These are phyloP conservation scores for Clistopyga incitator DNA, from an alignment of 2,888 invertebrate genomes.

Conservation along the genomic window DNA sequence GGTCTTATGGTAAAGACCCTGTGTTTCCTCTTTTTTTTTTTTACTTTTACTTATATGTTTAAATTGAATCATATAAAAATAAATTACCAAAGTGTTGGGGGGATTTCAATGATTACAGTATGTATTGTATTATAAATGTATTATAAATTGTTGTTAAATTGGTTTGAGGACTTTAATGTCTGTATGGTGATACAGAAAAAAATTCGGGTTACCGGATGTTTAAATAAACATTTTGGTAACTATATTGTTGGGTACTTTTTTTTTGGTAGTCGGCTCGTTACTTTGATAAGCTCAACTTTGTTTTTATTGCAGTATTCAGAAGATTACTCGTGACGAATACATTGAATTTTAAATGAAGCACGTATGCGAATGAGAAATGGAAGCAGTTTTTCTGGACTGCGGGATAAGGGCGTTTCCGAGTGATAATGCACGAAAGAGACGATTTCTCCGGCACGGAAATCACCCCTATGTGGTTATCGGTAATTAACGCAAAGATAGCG, in stretches of 20 bases:
- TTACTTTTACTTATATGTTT: too few species aligned
- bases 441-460: slow-evolving; percentile 64
- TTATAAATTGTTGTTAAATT: too few species aligned
- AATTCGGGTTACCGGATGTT: too few species aligned
- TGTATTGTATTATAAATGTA: too few species aligned
- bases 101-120: too few species aligned
- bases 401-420: slow-evolving; percentile 67
- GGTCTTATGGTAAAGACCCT: too few species aligned
- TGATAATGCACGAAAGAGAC: slow-evolving; percentile 49
- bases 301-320: neutral
- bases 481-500: slow-evolving; percentile 72
- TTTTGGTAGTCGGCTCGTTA: neutral
- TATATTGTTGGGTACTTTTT: neutral
- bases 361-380: neutral
- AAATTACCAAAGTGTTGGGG: too few species aligned
- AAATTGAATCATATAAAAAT: too few species aligned
- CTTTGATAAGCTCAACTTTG: neutral
- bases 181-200: too few species aligned
- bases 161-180: too few species aligned
- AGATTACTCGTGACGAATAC: neutral
- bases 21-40: too few species aligned
- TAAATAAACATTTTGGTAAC: too few species aligned
- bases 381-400: slow-evolving; percentile 35
- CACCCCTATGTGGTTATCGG: slow-evolving; percentile 71
- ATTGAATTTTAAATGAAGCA: slow-evolving; percentile 2